Base-by-base conservation (phyloP, 1,140 invertebrate species). In the Tachypleus tridentatus region DNA sequence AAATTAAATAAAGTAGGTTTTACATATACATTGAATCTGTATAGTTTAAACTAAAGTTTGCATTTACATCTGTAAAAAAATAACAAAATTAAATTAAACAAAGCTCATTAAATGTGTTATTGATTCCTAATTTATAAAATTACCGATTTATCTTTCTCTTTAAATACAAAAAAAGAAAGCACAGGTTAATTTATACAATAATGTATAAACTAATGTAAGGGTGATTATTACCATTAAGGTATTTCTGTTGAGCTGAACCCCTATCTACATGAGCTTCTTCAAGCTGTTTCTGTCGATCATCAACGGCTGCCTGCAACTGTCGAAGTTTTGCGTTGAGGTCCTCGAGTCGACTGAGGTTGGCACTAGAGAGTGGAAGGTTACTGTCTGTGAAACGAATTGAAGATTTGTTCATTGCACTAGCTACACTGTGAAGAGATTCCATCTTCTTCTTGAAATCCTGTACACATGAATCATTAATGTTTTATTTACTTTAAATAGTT, bases 301-400 rank as follows among this genome's bases (percentile, higher is more conserved):
- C 87, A 71, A 88, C 82, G 52, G 85, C 82, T 67, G 85, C 79
- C 79, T 88, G 85, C 68, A 90, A 77, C 69, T 84, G 77, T 78
- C 87, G 87, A 85, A 87, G 88, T 75, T 89, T 87, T 47, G 86
- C 85, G 75, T 91, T 92, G 65, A 91, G 82, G 76, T 92, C 89
- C 74, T 93, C 89, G 58, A 93, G 82, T 76, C 85, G 72, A 60
- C 73, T 74, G 4, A 78, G 70, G 69, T 80, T 81, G 58, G 76
- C 72, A 69, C 79, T 76, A n/a, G 80, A 81, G 6, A 82, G 73
- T 11, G 80, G 75, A 52, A 82, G 77, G 69, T 80, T 77, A 49
- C 70, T 71, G 52, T 75, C 75, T 51, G 81, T 78, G 10, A 59
- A 54, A 51, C 9, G 11, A 53, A 57, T 11, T 48, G 4, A 4